These are phyloP conservation scores for Pampusana beccarii DNA, from an alignment of 2,113 vertebrate species.

Conservation along the genomic window DNA sequence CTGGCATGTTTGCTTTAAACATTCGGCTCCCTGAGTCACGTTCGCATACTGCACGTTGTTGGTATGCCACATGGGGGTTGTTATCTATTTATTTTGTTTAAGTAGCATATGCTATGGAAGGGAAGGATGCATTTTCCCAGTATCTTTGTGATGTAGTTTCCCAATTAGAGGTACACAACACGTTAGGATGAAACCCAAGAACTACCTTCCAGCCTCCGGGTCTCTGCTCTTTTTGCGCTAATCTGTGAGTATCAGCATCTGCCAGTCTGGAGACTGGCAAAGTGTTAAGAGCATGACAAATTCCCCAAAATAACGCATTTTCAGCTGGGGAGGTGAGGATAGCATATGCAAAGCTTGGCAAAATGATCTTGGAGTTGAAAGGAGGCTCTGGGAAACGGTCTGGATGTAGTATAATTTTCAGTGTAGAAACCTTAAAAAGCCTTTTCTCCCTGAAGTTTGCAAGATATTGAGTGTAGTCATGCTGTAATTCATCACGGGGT, in stretches of 20 bases:
- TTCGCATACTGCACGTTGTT: neutral
- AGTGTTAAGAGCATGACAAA: neutral
- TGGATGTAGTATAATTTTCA: neutral
- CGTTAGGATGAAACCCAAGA: neutral
- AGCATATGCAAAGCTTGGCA: neutral
- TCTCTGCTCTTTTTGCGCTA: neutral
- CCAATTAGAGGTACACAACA: neutral
- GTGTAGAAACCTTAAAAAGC: neutral
- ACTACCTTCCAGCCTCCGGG: neutral
- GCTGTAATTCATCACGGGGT: neutral
- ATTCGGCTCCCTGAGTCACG: neutral
- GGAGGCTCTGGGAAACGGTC: neutral
- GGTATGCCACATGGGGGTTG: neutral
- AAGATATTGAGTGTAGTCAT: neutral
- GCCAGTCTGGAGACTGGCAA: neutral
- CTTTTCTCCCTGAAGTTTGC: neutral
- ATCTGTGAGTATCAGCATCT: neutral
- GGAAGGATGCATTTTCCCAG: neutral
- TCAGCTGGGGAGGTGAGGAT: neutral
- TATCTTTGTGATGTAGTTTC: neutral
- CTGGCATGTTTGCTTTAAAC: neutral
- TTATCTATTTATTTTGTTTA: slow-evolving; percentile 19
- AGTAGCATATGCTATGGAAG: neutral
- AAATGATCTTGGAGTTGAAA: neutral
- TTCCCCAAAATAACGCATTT: neutral